Evolutionary conservation across 1,140 invertebrate genomes (phyloP).

Genomic region (Episyrphus balteatus): DNA sequence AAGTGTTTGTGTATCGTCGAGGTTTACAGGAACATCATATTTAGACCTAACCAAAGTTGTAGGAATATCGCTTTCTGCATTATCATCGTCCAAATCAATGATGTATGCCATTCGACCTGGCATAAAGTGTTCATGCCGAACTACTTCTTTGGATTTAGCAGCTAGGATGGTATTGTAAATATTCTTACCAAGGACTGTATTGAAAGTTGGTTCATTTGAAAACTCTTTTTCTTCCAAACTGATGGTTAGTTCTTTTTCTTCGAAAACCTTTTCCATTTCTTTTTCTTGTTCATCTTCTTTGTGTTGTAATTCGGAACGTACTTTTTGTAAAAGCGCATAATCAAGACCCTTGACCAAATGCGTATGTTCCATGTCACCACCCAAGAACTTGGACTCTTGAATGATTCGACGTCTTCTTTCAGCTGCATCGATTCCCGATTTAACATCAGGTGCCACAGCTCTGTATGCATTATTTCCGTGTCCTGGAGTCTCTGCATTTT

Average conservation of each 20-base stretch:
- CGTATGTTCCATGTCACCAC: conserved; percentile 99
- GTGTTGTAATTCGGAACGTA: conserved; percentile 68
- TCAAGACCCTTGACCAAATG: conserved; percentile 99
- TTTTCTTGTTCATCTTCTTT: conserved; percentile 77
- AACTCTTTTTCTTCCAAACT: conserved; percentile 48
- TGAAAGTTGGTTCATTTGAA: conserved; percentile 65
- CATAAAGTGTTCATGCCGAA: conserved; percentile 89
- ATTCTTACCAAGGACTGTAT: conserved; percentile 64
- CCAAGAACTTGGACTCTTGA: conserved; percentile 98
- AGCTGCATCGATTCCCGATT: conserved; percentile 89
- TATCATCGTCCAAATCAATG: conserved; percentile 84
- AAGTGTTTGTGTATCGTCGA: conserved; percentile 55
- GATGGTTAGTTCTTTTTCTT: conserved; percentile 41
- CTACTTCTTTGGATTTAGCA: conserved; percentile 55
- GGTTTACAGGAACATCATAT: conserved; percentile 72
- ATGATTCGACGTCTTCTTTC: conserved; percentile 91
- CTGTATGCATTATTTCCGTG: conserved; percentile 64
- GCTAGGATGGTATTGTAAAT: conserved; percentile 57
- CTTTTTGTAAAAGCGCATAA: conserved; percentile 97
- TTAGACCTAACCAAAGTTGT: conserved; percentile 92
- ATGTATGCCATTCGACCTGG: conserved; percentile 97
- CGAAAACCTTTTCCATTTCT: conserved; percentile 59
- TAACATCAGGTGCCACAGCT: conserved; percentile 90
- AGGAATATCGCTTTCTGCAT: conserved; percentile 83
- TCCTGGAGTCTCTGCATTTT: conserved; percentile 60